Percentiles rank a stretch among this genome's conserved stretches.
These are phyloP conservation scores for Lamprotornis superbus DNA, from an alignment of 2,113 vertebrate species.

Conservation along the genomic window DNA sequence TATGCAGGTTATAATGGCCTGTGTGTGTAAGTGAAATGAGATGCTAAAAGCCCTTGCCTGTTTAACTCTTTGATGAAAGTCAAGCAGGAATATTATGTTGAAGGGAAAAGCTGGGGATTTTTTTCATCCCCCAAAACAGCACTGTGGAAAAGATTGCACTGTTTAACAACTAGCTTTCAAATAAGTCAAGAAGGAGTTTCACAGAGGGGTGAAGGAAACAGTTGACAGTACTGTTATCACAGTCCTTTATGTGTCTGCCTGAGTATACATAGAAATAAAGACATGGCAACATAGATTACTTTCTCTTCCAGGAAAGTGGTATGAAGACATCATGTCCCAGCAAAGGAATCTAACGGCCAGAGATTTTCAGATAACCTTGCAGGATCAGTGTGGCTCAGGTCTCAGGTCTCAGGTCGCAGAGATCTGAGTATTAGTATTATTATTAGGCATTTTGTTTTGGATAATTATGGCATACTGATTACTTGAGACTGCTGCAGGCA, in stretches of 20 bases:
- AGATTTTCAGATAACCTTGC: not conserved
- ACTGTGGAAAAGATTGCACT: not conserved
- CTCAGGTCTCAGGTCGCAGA: not conserved
- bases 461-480: not conserved
- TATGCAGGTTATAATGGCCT: conserved; percentile 89
- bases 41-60: conserved; percentile 75
- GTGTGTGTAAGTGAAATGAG: conserved; percentile 78
- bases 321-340: not conserved
- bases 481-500: not conserved
- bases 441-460: not conserved
- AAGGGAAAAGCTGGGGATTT: not conserved
- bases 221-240: not conserved
- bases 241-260: not conserved
- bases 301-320: not conserved
- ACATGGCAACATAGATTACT: not conserved
- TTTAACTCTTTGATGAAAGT: conserved; percentile 79
- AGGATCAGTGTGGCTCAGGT: not conserved
- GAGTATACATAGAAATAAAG: not conserved
- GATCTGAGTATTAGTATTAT: not conserved
- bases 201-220: not conserved
- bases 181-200: not conserved
- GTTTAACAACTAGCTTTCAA: not conserved
- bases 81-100: conserved; percentile 62
- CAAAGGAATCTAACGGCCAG: not conserved
- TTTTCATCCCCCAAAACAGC: conserved; percentile 19